Evolutionary conservation across 1,140 invertebrate genomes (phyloP), one percentile per base, ranked within the genome.

Genomic region (Euwallacea fornicatus): DNA sequence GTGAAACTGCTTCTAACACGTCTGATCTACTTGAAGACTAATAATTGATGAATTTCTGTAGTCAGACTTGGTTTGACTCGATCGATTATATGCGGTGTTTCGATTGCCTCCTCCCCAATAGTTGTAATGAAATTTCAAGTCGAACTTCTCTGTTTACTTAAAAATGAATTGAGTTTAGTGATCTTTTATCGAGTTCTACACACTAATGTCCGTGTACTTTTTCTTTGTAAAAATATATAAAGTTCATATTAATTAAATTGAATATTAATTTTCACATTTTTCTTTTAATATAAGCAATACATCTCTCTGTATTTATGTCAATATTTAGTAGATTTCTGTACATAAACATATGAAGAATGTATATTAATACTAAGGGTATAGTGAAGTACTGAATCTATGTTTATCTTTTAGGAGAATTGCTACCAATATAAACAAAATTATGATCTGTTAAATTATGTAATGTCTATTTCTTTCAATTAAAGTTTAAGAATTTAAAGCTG

Each of bases 401-500:
- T 67, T 67, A 67, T 59, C 42, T 58, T 59, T 59, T 67, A 42
- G 46, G n/a, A 10, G 46, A 47, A 47, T 47, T 47, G n/a, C n/a
- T 47, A 47, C n/a, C n/a, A 47, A 47, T 47, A 47, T 16, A 64
- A 67, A 50, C 66, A 67, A 67, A 67, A 67, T 67, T 67, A 67
- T 67, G 66, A 67, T 67, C 66, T 67, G 66, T 67, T 67, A 59
- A 67, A 67, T 42, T 67, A 59, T 67, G 55, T 56, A 67, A 54
- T 67, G 44, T 67, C 66, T 67, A 67, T 67, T 67, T 42, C 66
- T 67, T 67, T 67, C 9, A 67, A 67, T 55, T 58, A 67, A 54
- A 67, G 59, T 42, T 61, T 61, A 61, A 43, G 59, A 61, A 61
- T 61, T 11, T 61, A 61, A 16, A 41, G 42, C 33, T 61, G 16